Evolutionary conservation across 2,113 vertebrate species (phyloP).

Genomic region (Larimichthys polyactis): DNA sequence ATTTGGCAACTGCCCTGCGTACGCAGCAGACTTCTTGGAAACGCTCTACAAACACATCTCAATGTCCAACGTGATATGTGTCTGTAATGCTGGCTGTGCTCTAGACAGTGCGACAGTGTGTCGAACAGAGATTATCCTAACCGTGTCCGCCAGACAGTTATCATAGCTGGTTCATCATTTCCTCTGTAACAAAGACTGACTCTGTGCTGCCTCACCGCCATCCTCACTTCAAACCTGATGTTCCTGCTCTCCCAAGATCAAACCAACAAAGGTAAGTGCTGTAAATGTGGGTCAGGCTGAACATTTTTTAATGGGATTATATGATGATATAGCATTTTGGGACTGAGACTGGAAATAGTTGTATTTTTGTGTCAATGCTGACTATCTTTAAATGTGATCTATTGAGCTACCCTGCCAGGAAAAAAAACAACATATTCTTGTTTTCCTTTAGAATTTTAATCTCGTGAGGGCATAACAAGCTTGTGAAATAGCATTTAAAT

Average conservation of each 20-base stretch:
- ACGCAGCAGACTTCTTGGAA: slow-evolving; percentile 22
- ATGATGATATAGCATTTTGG: background rate
- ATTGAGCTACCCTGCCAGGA: too few species aligned
- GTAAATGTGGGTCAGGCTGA: background rate
- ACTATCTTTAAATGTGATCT: background rate
- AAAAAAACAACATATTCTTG: background rate
- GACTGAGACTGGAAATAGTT: background rate
- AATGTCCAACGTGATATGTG: slow-evolving; percentile 46
- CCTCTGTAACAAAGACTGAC: slow-evolving; percentile 37
- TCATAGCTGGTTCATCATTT: slow-evolving; percentile 62
- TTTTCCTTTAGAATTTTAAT: background rate
- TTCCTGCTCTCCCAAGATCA: slow-evolving; percentile 2
- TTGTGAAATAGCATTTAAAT: slow-evolving; percentile 14
- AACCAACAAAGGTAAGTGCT: background rate
- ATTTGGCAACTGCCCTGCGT: slow-evolving; percentile 24
- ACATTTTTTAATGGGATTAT: background rate
- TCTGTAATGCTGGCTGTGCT: slow-evolving; percentile 43
- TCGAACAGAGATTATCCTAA: slow-evolving; percentile 57
- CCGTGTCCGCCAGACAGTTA: slow-evolving; percentile 57
- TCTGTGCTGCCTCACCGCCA: background rate
- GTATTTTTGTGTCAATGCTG: background rate
- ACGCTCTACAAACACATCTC: slow-evolving; percentile 40
- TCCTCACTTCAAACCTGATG: slow-evolving; percentile 28
- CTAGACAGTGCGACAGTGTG: slow-evolving; percentile 51
- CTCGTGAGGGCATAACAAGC: background rate